These are phyloP conservation scores for Sardina pilchardus DNA, from an alignment of 2,113 vertebrate species.

Conservation along the genomic window DNA sequence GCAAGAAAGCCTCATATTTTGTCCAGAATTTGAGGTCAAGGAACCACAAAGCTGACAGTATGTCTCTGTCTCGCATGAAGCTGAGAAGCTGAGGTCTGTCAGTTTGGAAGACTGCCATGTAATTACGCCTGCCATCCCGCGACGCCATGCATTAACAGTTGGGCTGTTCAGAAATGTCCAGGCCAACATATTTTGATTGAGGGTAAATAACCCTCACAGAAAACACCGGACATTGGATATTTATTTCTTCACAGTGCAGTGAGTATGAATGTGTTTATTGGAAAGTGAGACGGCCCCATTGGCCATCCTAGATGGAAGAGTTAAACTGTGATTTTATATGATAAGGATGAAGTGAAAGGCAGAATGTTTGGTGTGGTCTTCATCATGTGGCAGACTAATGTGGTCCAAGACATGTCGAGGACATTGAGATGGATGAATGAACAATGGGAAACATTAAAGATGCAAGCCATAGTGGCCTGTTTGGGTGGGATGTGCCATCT, in stretches of 20 bases:
- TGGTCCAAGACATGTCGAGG: not conserved
- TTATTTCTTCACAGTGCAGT: conserved; percentile 46
- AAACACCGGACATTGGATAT: conserved; percentile 45
- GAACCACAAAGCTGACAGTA: conserved; percentile 55
- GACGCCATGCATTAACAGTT: conserved; percentile 62
- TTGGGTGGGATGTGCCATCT: not conserved
- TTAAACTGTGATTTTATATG: not conserved
- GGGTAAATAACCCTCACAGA: conserved; percentile 54
- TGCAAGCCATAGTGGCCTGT: not conserved
- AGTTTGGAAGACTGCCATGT: conserved; percentile 62
- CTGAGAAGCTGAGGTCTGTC: conserved; percentile 55
- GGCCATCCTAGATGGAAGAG: not conserved
- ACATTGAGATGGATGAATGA: not conserved
- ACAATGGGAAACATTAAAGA: not conserved
- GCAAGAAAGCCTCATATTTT: conserved; percentile 57
- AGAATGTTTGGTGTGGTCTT: conserved; percentile 10
- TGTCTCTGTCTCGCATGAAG: conserved; percentile 39
- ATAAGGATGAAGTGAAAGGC: not conserved
- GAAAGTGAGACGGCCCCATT: conserved; percentile 49
- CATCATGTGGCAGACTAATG: not conserved
- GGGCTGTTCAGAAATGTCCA: conserved; percentile 49
- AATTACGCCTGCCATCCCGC: conserved; percentile 57
- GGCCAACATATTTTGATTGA: conserved; percentile 59
- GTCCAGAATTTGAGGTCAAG: conserved; percentile 61
- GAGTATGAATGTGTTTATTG: conserved; percentile 61